These are phyloP conservation scores for Anoncus sp. DNA, from an alignment of 2,888 invertebrate genomes.

Conservation along the genomic window DNA sequence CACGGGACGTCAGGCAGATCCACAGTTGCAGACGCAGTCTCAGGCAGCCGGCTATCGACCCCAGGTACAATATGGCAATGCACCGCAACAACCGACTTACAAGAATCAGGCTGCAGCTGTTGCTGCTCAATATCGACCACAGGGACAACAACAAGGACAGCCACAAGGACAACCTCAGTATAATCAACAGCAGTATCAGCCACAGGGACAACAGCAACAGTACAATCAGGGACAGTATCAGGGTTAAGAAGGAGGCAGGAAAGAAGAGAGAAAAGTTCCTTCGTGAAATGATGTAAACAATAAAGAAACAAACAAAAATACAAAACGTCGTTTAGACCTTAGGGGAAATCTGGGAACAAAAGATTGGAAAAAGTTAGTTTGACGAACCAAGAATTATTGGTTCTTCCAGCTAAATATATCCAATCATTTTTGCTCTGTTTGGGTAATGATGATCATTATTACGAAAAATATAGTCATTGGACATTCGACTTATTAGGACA, in stretches of 20 bases:
- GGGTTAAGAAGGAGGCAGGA: background rate
- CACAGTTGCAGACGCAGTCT: constrained; percentile 66
- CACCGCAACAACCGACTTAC: constrained; percentile 76
- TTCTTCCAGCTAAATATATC: too few relatives aligned
- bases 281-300: background rate
- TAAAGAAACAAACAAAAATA: background rate
- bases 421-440: too few relatives aligned
- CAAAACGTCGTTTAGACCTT: background rate
- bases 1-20: constrained; percentile 52
- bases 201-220: constrained; percentile 61
- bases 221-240: constrained; percentile 64
- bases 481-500: background rate
- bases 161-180: constrained; percentile 53
- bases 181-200: constrained; percentile 50
- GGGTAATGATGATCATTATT: background rate
- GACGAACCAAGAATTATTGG: too few relatives aligned
- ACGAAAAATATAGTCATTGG: background rate
- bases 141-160: constrained; percentile 51
- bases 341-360: too few relatives aligned
- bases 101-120: constrained; percentile 66
- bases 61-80: constrained; percentile 72
- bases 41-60: constrained; percentile 72
- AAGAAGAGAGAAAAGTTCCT: background rate
- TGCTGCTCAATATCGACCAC: constrained; percentile 64
- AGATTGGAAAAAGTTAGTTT: too few relatives aligned